Conservation (phyloP, 2,797 vertebrate genomes). For the Cynopterus sphinx region DNA sequence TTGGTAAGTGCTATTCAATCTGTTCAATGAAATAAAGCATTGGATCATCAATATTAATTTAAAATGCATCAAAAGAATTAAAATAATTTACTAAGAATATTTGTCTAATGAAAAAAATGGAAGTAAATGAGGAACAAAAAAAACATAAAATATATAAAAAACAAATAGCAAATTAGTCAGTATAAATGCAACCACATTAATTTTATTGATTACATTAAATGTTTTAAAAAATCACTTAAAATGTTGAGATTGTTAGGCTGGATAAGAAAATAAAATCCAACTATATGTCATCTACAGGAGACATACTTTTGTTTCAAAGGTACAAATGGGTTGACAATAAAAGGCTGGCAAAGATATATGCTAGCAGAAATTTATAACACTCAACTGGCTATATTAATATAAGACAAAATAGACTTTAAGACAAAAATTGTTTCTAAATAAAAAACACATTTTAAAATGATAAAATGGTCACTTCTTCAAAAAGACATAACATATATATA, state of each 20-base stretch:
- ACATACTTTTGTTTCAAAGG: background rate
- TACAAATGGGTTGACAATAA: background rate
- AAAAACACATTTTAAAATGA: too few relatives aligned
- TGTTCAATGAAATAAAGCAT: constrained; percentile 79
- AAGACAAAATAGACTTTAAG: background rate
- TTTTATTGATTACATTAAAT: background rate
- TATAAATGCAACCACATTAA: background rate
- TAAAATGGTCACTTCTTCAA: too few relatives aligned
- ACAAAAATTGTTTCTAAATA: background rate
- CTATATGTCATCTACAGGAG: background rate
- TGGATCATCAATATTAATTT: constrained; percentile 82
- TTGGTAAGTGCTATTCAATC: constrained; percentile 77
- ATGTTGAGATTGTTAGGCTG: background rate
- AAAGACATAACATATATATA: too few relatives aligned
- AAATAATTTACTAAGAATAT: background rate
- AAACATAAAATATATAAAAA: background rate
- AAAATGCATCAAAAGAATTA: background rate
- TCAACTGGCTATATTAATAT: background rate
- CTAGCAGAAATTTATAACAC: background rate
- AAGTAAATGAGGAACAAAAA: background rate
- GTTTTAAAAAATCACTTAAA: too few relatives aligned
- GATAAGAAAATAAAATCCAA: background rate
- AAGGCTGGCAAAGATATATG: background rate
- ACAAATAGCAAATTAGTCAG: background rate
- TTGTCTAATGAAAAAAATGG: background rate